Conservation (phyloP, 2,113 vertebrate genomes). For the Myocastor coypus region DNA sequence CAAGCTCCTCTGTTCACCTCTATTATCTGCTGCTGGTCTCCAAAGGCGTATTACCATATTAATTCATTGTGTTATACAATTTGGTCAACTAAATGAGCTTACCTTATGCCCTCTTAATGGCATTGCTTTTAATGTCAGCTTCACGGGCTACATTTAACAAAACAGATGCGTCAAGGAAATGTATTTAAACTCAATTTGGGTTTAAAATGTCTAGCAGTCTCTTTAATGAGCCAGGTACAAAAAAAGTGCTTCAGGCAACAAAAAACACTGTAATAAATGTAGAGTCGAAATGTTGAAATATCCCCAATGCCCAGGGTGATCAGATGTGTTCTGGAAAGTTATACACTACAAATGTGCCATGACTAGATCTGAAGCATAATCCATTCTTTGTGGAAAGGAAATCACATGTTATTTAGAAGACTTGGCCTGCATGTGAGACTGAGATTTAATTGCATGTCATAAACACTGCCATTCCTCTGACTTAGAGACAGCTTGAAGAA, state of each 20-base stretch:
- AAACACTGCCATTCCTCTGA: constrained; percentile 36
- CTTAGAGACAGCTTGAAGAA: constrained; percentile 45
- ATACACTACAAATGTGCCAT: constrained; percentile 8
- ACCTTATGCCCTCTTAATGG: constrained; percentile 89
- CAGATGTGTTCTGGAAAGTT: constrained; percentile 39
- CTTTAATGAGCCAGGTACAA: constrained; percentile 83
- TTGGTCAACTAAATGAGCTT: constrained; percentile 88
- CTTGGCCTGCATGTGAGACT: background rate
- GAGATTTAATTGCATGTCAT: constrained; percentile 52
- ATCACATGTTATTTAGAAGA: constrained; percentile 13
- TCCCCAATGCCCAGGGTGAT: constrained; percentile 25
- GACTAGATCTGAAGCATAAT: constrained; percentile 34
- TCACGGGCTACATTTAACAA: constrained; percentile 86
- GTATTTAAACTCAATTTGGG: constrained; percentile 88
- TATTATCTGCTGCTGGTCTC: constrained; percentile 89
- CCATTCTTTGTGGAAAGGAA: constrained; percentile 6
- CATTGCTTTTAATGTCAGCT: constrained; percentile 87
- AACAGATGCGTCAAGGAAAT: constrained; percentile 86
- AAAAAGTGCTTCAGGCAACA: constrained; percentile 62
- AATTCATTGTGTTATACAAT: constrained; percentile 88
- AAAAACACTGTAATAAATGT: constrained; percentile 66
- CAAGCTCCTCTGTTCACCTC: constrained; percentile 88
- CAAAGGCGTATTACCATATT: constrained; percentile 90
- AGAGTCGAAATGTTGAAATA: constrained; percentile 36
- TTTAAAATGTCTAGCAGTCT: constrained; percentile 86